Evolutionary conservation across 1,140 invertebrate species (phyloP), one percentile per base, ranked within the genome.

Genomic region (Maconellicoccus hirsutus): DNA sequence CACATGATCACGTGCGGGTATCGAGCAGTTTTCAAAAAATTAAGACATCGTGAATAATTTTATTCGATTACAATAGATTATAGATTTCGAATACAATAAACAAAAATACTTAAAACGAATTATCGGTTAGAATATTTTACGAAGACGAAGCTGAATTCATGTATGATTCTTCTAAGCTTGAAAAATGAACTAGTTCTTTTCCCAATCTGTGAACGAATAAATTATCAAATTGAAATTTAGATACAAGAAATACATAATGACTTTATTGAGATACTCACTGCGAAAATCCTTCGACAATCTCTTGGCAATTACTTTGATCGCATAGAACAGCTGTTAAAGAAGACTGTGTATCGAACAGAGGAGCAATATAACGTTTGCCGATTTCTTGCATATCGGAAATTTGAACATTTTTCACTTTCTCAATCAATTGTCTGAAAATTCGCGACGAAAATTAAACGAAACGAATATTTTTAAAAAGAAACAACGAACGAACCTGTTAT

Each of bases 251-350:
- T n/a, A n/a, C n/a, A n/a, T n/a, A n/a, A n/a, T n/a, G n/a, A n/a
- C n/a, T n/a, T n/a, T 4, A 59, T 59, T 59, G 52, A 3, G 70
- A 72, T 69, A 83, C 83, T 83, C 80, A 90, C 88, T 82, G 81
- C 76, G 84, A 83, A 75, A 94, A 88, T 42, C 83, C 84, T 12
- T 81, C 78, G 22, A 81, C 79, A 70, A 90, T 81, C 77, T 90
- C 86, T 19, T 83, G 77, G 42, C 87, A 84, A 80, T 92, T 91
- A 63, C 84, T 82, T n/a, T 89, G 86, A 78, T 90, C 86, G 77
- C 89, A 92, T 27, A 90, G 87, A 70, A 92, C 78, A 42, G 86
- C 84, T 52, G 86, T 85, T 75, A 85, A 86, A 52, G 83, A 81
- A 42, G 79, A 75, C 16, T 80, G 78, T 7, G 84, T 78, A 76